These are phyloP conservation scores for Nyctibius bracteatus DNA, from an alignment of 2,113 vertebrate species.

Conservation along the genomic window DNA sequence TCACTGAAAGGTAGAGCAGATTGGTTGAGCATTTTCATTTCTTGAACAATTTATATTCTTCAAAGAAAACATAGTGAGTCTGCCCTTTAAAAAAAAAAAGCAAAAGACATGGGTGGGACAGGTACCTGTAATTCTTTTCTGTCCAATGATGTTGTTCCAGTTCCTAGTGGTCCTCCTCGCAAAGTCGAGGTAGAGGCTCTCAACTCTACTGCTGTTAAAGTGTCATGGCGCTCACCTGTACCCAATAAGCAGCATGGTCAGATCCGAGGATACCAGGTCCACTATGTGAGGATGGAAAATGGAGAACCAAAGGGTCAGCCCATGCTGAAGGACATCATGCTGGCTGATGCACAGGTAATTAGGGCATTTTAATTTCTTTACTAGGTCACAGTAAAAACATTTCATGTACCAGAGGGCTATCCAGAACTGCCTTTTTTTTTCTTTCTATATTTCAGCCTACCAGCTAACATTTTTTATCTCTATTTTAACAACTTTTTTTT, in stretches of 20 bases:
- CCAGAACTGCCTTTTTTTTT: neutral
- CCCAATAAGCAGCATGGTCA: conserved; percentile 98
- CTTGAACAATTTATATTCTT: conserved; percentile 76
- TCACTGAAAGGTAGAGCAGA: conserved; percentile 79
- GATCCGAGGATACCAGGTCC: conserved; percentile 98
- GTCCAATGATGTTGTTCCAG: conserved; percentile 99
- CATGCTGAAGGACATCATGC: conserved; percentile 96
- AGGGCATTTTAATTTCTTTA: neutral
- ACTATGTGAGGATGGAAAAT: conserved; percentile 96
- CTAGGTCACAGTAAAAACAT: neutral
- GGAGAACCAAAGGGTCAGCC: conserved; percentile 94
- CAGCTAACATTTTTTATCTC: neutral
- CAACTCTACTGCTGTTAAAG: conserved; percentile 99
- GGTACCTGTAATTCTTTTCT: conserved; percentile 91
- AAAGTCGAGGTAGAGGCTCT: conserved; percentile 99
- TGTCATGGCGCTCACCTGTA: conserved; percentile 96
- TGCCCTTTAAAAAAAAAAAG: conserved; percentile 62
- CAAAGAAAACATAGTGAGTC: conserved; percentile 78
- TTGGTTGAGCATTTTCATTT: conserved; percentile 76
- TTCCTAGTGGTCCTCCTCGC: conserved; percentile 99
- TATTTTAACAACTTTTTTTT: neutral
- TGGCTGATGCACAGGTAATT: conserved; percentile 95
- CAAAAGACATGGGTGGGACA: conserved; percentile 72
- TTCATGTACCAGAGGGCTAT: neutral
- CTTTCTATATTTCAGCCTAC: neutral